A percentile compares a stretch with the other conserved stretches of the same genome.
These are phyloP conservation scores for Pelobates fuscus DNA, from an alignment of 2,113 vertebrate genomes.

Conservation along the genomic window DNA sequence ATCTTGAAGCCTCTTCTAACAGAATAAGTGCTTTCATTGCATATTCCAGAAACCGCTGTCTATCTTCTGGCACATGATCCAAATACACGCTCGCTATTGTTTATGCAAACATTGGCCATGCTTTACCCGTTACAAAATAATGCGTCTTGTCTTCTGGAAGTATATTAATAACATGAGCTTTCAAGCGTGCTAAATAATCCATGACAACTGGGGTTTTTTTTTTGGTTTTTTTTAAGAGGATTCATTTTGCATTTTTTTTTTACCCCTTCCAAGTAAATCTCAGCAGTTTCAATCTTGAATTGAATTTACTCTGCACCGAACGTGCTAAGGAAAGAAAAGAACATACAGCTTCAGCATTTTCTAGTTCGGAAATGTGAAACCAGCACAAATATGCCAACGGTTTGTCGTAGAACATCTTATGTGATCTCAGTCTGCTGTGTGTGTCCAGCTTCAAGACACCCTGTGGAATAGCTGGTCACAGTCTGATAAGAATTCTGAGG, in stretches of 20 bases:
- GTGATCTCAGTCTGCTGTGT: too few relatives aligned
- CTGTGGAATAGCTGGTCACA: not conserved
- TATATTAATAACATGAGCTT: constrained; percentile 4
- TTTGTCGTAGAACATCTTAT: too few relatives aligned
- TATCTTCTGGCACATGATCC: not conserved
- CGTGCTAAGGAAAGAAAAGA: constrained; percentile 5
- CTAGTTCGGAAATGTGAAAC: not conserved
- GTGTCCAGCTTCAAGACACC: too few relatives aligned
- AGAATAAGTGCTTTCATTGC: not conserved
- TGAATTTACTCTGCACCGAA: constrained; percentile 13
- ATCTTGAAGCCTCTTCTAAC: not conserved
- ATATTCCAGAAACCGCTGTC: constrained; percentile 19
- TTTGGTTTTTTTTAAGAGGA: constrained; percentile 12
- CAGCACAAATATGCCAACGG: not conserved
- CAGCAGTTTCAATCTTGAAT: not conserved
- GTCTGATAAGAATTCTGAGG: not conserved
- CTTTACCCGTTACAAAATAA: not conserved
- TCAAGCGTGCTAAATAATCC: not conserved
- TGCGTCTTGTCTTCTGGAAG: constrained; percentile 10
- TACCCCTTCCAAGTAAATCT: constrained; percentile 17
- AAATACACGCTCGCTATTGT: constrained; percentile 11
- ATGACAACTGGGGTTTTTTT: not conserved
- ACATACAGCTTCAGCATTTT: not conserved
- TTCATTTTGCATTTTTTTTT: constrained; percentile 16
- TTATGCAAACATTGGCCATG: not conserved